phyloP scores from a whole-genome alignment of 2,888 invertebrate genomes.

The Zele albiditarsus region DNA sequence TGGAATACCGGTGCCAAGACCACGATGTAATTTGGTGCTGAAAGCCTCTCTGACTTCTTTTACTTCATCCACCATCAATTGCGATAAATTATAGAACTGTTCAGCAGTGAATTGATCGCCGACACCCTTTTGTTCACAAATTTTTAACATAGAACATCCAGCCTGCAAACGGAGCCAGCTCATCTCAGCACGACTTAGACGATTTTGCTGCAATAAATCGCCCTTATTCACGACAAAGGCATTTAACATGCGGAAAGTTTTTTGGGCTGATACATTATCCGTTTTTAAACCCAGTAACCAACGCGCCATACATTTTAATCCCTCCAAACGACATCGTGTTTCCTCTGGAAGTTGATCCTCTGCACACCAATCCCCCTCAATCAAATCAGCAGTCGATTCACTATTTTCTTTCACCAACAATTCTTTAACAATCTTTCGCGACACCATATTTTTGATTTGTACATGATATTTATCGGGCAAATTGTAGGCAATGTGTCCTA shows the following conservation, averaged over 20 bases:
- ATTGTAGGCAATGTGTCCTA: slow-evolving; percentile 95
- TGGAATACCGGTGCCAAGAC: slow-evolving; percentile 86
- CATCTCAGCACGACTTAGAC: slow-evolving; percentile 89
- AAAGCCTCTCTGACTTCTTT: slow-evolving; percentile 92
- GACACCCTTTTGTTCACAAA: slow-evolving; percentile 96
- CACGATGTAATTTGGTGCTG: slow-evolving; percentile 94
- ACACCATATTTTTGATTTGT: slow-evolving; percentile 94
- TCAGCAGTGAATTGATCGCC: slow-evolving; percentile 95
- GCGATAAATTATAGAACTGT: slow-evolving; percentile 95
- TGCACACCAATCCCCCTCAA: slow-evolving; percentile 83
- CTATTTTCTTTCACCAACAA: slow-evolving; percentile 87
- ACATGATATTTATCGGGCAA: slow-evolving; percentile 92
- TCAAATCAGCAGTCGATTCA: slow-evolving; percentile 75
- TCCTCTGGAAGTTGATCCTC: slow-evolving; percentile 92
- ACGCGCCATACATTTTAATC: slow-evolving; percentile 95
- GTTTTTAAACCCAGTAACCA: slow-evolving; percentile 94
- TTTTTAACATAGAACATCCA: slow-evolving; percentile 96
- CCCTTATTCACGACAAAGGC: slow-evolving; percentile 96
- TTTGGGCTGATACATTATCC: slow-evolving; percentile 90
- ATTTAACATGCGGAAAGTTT: slow-evolving; percentile 94
- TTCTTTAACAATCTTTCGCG: slow-evolving; percentile 96
- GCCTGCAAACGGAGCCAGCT: slow-evolving; percentile 94
- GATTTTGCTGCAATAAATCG: slow-evolving; percentile 85
- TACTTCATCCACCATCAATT: slow-evolving; percentile 90
- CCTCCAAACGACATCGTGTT: slow-evolving; percentile 93